A percentile compares a stretch with the other conserved stretches of the same genome.
phyloP scores from a whole-genome alignment of 2,113 vertebrate species.

The Tachycineta bicolor region DNA sequence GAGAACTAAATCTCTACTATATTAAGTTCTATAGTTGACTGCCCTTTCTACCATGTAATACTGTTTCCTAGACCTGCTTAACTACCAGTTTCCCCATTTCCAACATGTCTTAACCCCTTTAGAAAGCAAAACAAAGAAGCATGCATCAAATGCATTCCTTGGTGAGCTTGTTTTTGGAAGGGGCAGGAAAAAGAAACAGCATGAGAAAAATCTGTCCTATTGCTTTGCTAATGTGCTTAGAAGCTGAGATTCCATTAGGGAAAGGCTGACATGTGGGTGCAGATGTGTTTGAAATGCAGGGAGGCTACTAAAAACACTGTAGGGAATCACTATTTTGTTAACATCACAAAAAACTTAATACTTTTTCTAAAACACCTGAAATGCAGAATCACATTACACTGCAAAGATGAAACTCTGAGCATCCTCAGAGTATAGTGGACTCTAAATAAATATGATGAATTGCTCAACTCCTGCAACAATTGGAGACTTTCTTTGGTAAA shows the following conservation, averaged over 20 bases:
- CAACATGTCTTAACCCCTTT: neutral
- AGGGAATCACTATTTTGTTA: neutral
- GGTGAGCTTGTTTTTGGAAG: neutral
- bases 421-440: neutral
- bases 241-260: conserved; percentile 26
- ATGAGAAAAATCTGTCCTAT: neutral
- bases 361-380: neutral
- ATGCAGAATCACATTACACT: neutral
- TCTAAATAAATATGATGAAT: neutral
- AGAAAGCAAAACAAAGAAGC: neutral
- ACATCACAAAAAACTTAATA: neutral
- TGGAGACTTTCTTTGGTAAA: neutral
- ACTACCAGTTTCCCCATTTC: neutral
- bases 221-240: conserved; percentile 43
- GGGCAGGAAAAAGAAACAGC: conserved; percentile 24
- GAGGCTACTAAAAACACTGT: neutral
- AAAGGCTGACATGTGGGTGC: neutral
- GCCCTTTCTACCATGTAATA: neutral
- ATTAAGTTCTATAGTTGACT: neutral
- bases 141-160: neutral
- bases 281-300: conserved; percentile 45
- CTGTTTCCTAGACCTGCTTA: neutral
- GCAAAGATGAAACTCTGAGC: neutral
- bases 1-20: neutral
- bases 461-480: neutral